These are phyloP conservation scores for Lithophane ornitopus DNA, from an alignment of 2,888 invertebrate genomes.

Conservation along the genomic window DNA sequence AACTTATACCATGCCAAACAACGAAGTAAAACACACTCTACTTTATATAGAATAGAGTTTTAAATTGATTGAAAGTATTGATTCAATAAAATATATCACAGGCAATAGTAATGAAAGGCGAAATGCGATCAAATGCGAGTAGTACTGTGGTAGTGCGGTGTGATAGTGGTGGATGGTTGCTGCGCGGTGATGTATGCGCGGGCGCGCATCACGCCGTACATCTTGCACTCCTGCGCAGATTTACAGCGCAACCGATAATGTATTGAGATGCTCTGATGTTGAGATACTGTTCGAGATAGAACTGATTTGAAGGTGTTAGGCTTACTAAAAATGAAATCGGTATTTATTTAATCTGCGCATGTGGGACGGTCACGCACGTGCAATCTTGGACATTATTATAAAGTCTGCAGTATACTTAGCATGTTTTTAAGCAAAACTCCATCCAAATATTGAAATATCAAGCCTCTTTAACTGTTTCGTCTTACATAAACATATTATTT, in stretches of 20 bases:
- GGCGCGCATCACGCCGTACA: slow-evolving; percentile 36
- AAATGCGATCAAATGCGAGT: slow-evolving; percentile 60
- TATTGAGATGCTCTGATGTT: slow-evolving; percentile 25
- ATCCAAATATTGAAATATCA: not conserved
- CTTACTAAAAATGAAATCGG: not conserved
- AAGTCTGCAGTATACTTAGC: too few species aligned
- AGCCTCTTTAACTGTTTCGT: not conserved
- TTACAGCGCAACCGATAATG: slow-evolving; percentile 35
- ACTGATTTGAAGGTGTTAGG: not conserved
- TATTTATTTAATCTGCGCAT: not conserved
- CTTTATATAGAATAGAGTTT: slow-evolving; percentile 37
- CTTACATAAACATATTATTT: not conserved
- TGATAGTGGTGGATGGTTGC: slow-evolving; percentile 17
- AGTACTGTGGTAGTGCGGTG: slow-evolving; percentile 22
- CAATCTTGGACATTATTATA: too few species aligned
- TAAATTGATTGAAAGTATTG: slow-evolving; percentile 3
- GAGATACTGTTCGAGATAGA: slow-evolving; percentile 21
- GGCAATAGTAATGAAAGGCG: slow-evolving; percentile 68
- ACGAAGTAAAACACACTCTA: not conserved
- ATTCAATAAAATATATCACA: slow-evolving; percentile 49
- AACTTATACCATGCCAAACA: slow-evolving; percentile 48
- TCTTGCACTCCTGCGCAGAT: slow-evolving; percentile 40
- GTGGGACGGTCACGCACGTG: too few species aligned
- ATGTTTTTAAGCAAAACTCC: too few species aligned
- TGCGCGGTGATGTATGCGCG: slow-evolving; percentile 47